Evolutionary conservation across 1,140 invertebrate genomes (phyloP).

Genomic region (Diabrotica undecimpunctata): DNA sequence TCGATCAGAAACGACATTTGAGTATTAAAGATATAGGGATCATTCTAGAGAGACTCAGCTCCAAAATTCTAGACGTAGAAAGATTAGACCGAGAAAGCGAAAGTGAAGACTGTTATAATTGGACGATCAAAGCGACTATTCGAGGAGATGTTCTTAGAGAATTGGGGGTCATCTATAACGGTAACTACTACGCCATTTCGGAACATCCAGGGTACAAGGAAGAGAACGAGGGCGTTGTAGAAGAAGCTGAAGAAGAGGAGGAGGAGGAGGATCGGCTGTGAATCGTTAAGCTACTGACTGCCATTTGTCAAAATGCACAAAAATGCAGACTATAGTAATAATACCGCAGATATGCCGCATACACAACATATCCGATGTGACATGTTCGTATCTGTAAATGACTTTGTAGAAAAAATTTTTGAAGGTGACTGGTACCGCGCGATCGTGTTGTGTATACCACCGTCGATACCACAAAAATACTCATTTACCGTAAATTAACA

Average conservation of each 20-base stretch:
- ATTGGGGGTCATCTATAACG: constrained; percentile 90
- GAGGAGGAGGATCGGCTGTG: constrained; percentile 77
- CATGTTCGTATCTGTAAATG: constrained; percentile 19
- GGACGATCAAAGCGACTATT: constrained; percentile 88
- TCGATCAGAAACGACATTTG: constrained; percentile 85
- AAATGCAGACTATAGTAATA: constrained; percentile 24
- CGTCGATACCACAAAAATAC: no score
- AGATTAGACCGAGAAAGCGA: constrained; percentile 84
- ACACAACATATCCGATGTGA: constrained; percentile 44
- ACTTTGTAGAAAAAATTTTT: neutral
- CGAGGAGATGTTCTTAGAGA: constrained; percentile 83
- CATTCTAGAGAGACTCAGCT: constrained; percentile 85
- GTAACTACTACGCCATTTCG: constrained; percentile 91
- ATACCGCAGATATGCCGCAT: constrained; percentile 5
- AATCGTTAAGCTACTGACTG: constrained; percentile 51
- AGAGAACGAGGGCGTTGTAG: constrained; percentile 75
- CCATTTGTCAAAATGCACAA: constrained; percentile 38
- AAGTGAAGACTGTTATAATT: constrained; percentile 88
- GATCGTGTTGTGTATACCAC: constrained; percentile 9
- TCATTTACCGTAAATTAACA: neutral
- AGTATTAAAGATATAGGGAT: constrained; percentile 94
- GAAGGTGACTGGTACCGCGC: constrained; percentile 11
- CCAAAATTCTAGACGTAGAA: constrained; percentile 91
- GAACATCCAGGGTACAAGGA: constrained; percentile 90
- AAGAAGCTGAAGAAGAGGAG: constrained; percentile 76